Base-by-base conservation (phyloP, 53 echinoderm and acorn worm genomes). In the Holothuria leucospilota region DNA sequence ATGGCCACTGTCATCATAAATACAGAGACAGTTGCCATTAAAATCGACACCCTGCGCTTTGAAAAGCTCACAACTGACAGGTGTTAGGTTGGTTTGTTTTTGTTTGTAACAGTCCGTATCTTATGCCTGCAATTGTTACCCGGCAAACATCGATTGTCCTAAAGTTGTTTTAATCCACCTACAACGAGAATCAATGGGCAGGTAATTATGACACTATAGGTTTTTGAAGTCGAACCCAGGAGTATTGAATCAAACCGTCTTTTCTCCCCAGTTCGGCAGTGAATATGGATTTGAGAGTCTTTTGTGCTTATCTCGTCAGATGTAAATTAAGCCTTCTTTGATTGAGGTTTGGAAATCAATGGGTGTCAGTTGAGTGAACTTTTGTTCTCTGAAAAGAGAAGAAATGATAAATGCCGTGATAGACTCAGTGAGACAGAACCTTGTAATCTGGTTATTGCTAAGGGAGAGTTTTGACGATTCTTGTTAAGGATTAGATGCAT, bases 71-170 rank as follows among this genome's bases (percentile, higher is more conserved):
- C 75, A 51, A 75, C 75, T 75, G 75, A 51, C 75, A 75, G 75
- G 75, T 75, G 75, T 52, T 49, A 26, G n/a, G 11, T 21, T 27
- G 49, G 51, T 51, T 51, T 46, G 49, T 49, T 75, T 75, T 26
- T 75, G 26, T 52, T 75, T 51, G 27, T 13, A 49, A 46, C 14
- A 52, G 51, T 75, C 23, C 25, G 75, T 75, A 52, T 75, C 26
- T n/a, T 51, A 16, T 51, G 75, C 75, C 52, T n/a, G 49, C 75
- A 75, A 75, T 75, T 75, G 75, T 75, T 72, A 40, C 75, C 21
- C 49, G 75, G 51, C 75, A 75, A 49, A 75, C 75, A 75, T 75
- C 51, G 75, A 75, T 75, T 75, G 75, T 75, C 52, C 75, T 14
- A 52, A 49, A 25, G 51, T 51, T 75, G 51, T 75, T 75, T 75